A percentile compares a stretch with the other conserved stretches of the same genome.
These are phyloP conservation scores for Lasioglossum calceatum DNA, from an alignment of 2,888 invertebrate species.

Conservation along the genomic window DNA sequence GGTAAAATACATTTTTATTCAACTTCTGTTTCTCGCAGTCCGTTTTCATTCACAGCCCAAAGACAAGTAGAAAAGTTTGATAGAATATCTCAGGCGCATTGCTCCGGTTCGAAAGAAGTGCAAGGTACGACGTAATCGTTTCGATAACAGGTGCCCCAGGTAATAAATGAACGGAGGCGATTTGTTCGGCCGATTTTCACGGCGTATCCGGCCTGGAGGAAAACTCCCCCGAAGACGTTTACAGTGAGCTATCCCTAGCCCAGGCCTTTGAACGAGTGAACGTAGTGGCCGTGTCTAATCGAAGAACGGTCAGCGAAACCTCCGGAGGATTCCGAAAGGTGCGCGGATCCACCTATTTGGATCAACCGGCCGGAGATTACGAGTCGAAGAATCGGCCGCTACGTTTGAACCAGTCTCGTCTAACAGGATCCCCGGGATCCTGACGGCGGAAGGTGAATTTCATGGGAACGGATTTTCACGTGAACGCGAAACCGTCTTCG, in stretches of 20 bases:
- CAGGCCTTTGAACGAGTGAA: conserved; percentile 12
- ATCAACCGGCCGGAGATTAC: conserved; percentile 55
- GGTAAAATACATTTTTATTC: too few relatives aligned
- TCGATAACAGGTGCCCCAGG: conserved; percentile 77
- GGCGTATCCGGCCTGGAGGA: conserved; percentile 55
- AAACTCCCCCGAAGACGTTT: conserved; percentile 24
- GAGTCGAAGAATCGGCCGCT: conserved; percentile 47
- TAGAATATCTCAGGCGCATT: too few relatives aligned
- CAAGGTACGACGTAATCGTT: conserved; percentile 12
- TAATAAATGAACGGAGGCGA: conserved; percentile 50
- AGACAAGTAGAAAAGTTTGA: too few relatives aligned
- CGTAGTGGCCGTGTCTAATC: conserved; percentile 53
- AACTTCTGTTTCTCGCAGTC: too few relatives aligned
- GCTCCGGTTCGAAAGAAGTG: not conserved
- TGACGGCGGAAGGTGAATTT: conserved; percentile 75
- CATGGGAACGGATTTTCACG: conserved; percentile 74
- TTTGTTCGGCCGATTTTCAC: conserved; percentile 74
- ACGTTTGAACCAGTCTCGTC: conserved; percentile 72
- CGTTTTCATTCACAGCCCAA: too few relatives aligned
- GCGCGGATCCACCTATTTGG: conserved; percentile 29
- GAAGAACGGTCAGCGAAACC: conserved; percentile 50
- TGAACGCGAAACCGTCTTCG: not conserved
- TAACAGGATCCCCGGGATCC: conserved; percentile 75
- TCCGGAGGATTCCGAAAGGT: conserved; percentile 24
- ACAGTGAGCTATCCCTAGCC: conserved; percentile 7